Evolutionary conservation across 2,888 invertebrate species (phyloP).

Genomic region (Allacma fusca): DNA sequence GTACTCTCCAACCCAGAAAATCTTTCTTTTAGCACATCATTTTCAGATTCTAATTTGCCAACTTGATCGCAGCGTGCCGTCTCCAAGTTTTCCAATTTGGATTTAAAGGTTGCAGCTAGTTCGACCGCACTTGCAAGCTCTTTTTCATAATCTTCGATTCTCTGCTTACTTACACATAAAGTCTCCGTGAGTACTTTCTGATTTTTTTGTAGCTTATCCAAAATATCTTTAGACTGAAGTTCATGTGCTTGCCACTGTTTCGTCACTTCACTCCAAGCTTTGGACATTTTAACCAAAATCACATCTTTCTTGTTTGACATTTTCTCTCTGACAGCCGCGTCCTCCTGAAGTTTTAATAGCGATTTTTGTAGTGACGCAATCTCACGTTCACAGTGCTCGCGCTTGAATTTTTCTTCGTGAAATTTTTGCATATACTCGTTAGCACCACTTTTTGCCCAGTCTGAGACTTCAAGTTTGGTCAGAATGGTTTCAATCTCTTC

Average conservation of each 20-base stretch:
- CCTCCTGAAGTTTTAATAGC: slow-evolving; percentile 52
- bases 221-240: slow-evolving; percentile 41
- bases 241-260: slow-evolving; percentile 59
- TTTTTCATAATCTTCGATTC: slow-evolving; percentile 55
- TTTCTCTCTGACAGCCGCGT: slow-evolving; percentile 49
- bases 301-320: slow-evolving; percentile 46
- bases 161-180: slow-evolving; percentile 47
- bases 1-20: slow-evolving; percentile 44
- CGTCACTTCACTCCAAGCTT: slow-evolving; percentile 54
- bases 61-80: slow-evolving; percentile 35
- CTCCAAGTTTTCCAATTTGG: slow-evolving; percentile 43
- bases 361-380: slow-evolving; percentile 51
- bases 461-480: slow-evolving; percentile 46
- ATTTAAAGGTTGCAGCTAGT: slow-evolving; percentile 53
- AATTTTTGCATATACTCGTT: slow-evolving; percentile 54
- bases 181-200: slow-evolving; percentile 50
- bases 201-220: slow-evolving; percentile 53
- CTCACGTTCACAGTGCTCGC: slow-evolving; percentile 58
- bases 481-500: slow-evolving; percentile 39
- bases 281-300: slow-evolving; percentile 52
- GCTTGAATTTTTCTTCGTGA: slow-evolving; percentile 55
- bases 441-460: slow-evolving; percentile 52
- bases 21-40: slow-evolving; percentile 40
- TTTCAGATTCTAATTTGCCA: slow-evolving; percentile 35
- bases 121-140: slow-evolving; percentile 56